Conservation (phyloP, 2,888 invertebrate species). For the Rosalia funebris region DNA sequence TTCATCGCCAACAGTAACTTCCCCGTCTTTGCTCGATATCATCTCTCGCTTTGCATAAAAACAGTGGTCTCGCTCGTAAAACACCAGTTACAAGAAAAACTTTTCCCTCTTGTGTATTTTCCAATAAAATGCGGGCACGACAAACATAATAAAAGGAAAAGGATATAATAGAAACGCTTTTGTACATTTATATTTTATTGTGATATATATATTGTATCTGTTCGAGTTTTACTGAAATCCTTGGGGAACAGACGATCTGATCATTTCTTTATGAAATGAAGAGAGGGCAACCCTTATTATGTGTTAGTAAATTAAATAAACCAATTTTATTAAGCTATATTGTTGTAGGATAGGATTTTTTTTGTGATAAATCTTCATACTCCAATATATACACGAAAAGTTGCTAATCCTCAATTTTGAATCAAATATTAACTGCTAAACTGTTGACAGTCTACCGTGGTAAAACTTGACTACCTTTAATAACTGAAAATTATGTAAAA, state of each 20-base stretch:
- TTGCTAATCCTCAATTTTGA: too few species aligned
- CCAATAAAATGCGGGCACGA: slow-evolving; percentile 2
- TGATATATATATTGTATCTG: neutral
- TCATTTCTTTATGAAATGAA: neutral
- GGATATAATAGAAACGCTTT: slow-evolving; percentile 4
- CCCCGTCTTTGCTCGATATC: neutral
- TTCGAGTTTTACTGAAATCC: neutral
- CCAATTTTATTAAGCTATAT: too few species aligned
- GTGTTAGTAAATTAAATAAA: too few species aligned
- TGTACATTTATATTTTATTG: neutral
- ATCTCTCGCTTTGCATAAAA: slow-evolving; percentile 5
- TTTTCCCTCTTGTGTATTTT: slow-evolving; percentile 3
- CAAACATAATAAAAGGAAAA: slow-evolving; percentile 15
- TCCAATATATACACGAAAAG: too few species aligned
- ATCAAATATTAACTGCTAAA: too few species aligned
- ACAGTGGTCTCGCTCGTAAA: neutral
- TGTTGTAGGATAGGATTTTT: too few species aligned
- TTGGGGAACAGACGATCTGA: neutral
- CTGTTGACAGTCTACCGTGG: too few species aligned
- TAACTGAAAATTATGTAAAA: too few species aligned
- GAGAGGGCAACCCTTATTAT: too few species aligned
- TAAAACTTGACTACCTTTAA: too few species aligned
- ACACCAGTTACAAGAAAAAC: slow-evolving; percentile 3
- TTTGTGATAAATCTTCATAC: too few species aligned
- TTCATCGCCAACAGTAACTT: neutral